Percentiles rank a stretch among this genome's conserved stretches.
Conservation (phyloP, 2,888 invertebrate species). For the Fragum sueziense region DNA sequence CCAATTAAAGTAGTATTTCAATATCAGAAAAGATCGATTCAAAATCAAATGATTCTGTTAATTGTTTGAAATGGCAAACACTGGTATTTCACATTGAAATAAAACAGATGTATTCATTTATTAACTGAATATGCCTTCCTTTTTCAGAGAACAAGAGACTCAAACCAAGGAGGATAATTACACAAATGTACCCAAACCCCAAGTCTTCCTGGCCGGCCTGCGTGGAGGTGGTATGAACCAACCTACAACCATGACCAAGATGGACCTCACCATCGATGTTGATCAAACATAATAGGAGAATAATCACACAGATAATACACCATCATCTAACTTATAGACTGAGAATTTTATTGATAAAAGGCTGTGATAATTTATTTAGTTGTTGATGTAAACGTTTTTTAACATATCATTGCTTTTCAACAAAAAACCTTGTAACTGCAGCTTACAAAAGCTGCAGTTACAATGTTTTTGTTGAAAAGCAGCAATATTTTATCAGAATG, state of each 20-base stretch:
- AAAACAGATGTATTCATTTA: too few species aligned
- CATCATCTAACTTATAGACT: too few species aligned
- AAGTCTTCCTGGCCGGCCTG: constrained; percentile 81
- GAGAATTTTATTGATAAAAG: neutral
- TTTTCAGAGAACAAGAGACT: constrained; percentile 77
- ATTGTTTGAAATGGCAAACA: too few species aligned
- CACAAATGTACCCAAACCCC: constrained; percentile 81
- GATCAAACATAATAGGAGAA: constrained; percentile 63
- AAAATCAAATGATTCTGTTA: too few species aligned
- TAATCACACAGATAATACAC: neutral
- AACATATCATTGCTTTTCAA: neutral
- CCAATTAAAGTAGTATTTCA: too few species aligned
- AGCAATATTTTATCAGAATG: too few species aligned
- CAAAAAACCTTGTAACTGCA: too few species aligned
- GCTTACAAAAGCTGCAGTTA: too few species aligned
- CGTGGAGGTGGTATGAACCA: constrained; percentile 80
- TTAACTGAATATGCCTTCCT: too few species aligned
- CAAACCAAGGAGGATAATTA: constrained; percentile 81
- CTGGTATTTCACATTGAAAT: too few species aligned
- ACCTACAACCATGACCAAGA: constrained; percentile 80
- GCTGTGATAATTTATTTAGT: neutral
- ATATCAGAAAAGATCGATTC: too few species aligned
- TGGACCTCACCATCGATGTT: constrained; percentile 82
- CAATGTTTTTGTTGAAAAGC: too few species aligned
- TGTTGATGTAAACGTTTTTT: neutral